Evolutionary conservation across 2,797 vertebrate genomes (phyloP), one percentile per base, ranked within the genome.

Genomic region (Rhincodon typus): DNA sequence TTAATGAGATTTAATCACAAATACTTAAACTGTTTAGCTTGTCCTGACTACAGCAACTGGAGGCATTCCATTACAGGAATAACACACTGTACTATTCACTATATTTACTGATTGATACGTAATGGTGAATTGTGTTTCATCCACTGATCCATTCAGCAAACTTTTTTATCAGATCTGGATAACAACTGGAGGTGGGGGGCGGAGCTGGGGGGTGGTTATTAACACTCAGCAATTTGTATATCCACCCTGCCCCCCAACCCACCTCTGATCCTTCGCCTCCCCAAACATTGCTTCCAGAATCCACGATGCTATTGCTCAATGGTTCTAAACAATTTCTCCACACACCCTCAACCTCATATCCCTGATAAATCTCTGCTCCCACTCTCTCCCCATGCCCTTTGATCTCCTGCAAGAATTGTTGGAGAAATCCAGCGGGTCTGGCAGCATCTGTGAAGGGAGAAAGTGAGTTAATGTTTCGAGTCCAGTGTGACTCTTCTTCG

Each of bases 1-100:
- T 90, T 90, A n/a, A 90, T 62, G 62, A 90, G 53, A 90, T 90
- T 90, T 90, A 90, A 90, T 90, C 62, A 90, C 53, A 30, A 62
- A 90, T 53, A 90, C 53, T 62, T 13, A 62, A 90, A 7, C 87
- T 90, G 57, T 90, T 62, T 90, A 90, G 4, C 30, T 19, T 90
- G 27, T 53, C 4, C 57, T 57, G 30, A 5, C 15, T 42, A 34
- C 30, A 62, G 53, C 84, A 50, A 50, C 46, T 50, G 25, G 84
- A 46, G 53, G 46, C 84, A 87, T 12, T 70, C 5, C 46, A 10
- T 50, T 50, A 87, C 2, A 50, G 46, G 3, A 77, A 77, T 77
- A 15, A 77, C 74, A 77, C 34, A 77, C 42, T 46, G 27, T 62
- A 17, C 62, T 15, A 90, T 62, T 62, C 53, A 62, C 12, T n/a